Base-by-base conservation (phyloP, 2,888 invertebrate genomes). In the Oscheius sp. region DNA sequence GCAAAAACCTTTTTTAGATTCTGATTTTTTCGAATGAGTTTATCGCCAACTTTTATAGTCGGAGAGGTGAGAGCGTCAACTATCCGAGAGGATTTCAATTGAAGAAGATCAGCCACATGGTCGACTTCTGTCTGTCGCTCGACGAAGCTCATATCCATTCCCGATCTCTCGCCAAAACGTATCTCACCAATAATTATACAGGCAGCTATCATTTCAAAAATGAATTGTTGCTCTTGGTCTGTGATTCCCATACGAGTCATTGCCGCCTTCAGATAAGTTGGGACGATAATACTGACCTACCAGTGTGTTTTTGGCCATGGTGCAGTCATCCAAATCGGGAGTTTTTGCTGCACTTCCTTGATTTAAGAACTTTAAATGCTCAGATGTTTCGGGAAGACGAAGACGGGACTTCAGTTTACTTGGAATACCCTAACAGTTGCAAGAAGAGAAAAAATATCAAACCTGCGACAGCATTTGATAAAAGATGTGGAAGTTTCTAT, bases 401-500 rank as follows among this genome's bases (percentile, higher is more conserved):
- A 78, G 50, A 2, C 54, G 22, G 12, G 32, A 28, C 9, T 65
- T 45, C 1, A 67, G 36, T 2, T 67, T 57, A 12, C 47, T 2
- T 12, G 57, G 49, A 14, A 67, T 17, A 14, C 59, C 59, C 65
- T 65, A 22, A 12, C 50, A 24, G 26, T 61, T 30, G 22, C 26
- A 24, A n/a, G 9, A 14, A 8, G 28, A 26, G 3, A 33, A 28
- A 9, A 9, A 26, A 14, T 20, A 26, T n/a, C 41, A 44, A 30
- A 67, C 67, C 17, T 72, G 65, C 2, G 80, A 77, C 14, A 85
- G 72, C 41, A 91, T 84, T 82, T 91, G 91, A 85, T 91, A 91
- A 86, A 91, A 91, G 72, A 91, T 89, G 84, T 91, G 91, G 84
- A 91, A 91, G 82, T 89, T 90, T 70, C 91, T 87, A 81, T 91